Percentiles rank a stretch among this genome's conserved stretches.
phyloP scores from a whole-genome alignment of 1,140 invertebrate genomes.

The Whitmania pigra region DNA sequence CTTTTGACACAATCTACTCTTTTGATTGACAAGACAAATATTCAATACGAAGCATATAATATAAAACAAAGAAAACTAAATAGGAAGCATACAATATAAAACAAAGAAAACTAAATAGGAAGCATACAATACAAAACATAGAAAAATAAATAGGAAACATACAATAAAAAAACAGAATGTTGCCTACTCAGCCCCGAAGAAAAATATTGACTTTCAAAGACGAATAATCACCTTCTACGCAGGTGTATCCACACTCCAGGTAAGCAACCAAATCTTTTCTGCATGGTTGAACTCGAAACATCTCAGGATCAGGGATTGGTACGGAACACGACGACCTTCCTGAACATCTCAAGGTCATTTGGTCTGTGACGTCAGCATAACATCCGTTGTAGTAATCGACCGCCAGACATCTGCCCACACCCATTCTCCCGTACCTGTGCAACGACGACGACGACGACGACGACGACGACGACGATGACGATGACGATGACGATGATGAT shows the following conservation, averaged over 20 bases:
- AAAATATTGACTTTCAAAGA: neutral
- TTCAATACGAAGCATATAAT: too few relatives aligned
- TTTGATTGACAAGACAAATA: too few relatives aligned
- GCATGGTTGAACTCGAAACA: conserved; percentile 22
- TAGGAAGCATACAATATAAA: too few relatives aligned
- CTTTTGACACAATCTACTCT: too few relatives aligned
- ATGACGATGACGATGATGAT: too few relatives aligned
- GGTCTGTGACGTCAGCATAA: conserved; percentile 13
- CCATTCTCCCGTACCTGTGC: conserved; percentile 21
- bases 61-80: too few relatives aligned
- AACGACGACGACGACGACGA: conserved; percentile 11
- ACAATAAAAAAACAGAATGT: too few relatives aligned
- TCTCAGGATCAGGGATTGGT: conserved; percentile 18
- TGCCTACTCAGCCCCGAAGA: too few relatives aligned
- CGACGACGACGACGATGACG: neutral
- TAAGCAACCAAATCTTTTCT: conserved; percentile 23
- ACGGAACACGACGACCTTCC: conserved; percentile 18
- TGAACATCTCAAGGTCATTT: conserved; percentile 15
- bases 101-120: too few relatives aligned
- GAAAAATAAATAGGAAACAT: too few relatives aligned
- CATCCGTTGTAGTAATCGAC: conserved; percentile 19
- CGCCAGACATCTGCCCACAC: conserved; percentile 20
- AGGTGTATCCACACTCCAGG: conserved; percentile 19
- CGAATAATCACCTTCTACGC: conserved; percentile 16
- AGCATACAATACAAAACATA: too few relatives aligned